Conservation (phyloP, 2,113 vertebrate genomes). For the Dissostichus mawsoni region DNA sequence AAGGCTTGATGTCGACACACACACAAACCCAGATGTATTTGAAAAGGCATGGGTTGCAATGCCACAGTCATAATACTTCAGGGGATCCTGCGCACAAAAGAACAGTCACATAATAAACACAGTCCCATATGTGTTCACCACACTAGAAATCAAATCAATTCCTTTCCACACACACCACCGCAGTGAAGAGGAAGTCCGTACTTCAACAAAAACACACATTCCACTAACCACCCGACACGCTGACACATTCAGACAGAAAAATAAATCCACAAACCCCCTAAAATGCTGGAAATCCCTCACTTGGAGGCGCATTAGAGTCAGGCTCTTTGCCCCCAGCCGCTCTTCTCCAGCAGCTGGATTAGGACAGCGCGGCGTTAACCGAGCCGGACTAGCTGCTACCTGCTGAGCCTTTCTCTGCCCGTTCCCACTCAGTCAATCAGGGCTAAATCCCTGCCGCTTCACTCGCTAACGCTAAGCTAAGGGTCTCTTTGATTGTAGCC, state of each 20-base stretch:
- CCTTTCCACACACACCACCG: constrained; percentile 18
- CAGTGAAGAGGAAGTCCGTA: constrained; percentile 34
- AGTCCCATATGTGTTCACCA: constrained; percentile 58
- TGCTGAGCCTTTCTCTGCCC: constrained; percentile 72
- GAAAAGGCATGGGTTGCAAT: constrained; percentile 22
- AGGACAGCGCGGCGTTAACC: constrained; percentile 50
- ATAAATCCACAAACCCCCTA: constrained; percentile 56
- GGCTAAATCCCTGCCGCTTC: constrained; percentile 69
- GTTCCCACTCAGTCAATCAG: constrained; percentile 68
- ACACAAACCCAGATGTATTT: constrained; percentile 22
- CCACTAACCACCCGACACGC: constrained; percentile 23
- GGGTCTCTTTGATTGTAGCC: constrained; percentile 72
- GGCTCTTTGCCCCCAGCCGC: constrained; percentile 40
- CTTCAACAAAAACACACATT: constrained; percentile 64
- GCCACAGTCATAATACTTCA: constrained; percentile 61
- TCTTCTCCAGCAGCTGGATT: constrained; percentile 58
- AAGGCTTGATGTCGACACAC: neutral
- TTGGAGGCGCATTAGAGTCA: constrained; percentile 59
- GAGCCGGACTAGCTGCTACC: constrained; percentile 65
- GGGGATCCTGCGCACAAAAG: constrained; percentile 28
- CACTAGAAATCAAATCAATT: constrained; percentile 56
- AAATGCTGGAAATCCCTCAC: constrained; percentile 55
- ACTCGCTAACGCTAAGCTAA: constrained; percentile 66
- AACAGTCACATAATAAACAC: constrained; percentile 46
- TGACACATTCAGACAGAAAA: constrained; percentile 43